Base-by-base conservation (phyloP, 2,797 vertebrate genomes). In the Remorina albescens region DNA sequence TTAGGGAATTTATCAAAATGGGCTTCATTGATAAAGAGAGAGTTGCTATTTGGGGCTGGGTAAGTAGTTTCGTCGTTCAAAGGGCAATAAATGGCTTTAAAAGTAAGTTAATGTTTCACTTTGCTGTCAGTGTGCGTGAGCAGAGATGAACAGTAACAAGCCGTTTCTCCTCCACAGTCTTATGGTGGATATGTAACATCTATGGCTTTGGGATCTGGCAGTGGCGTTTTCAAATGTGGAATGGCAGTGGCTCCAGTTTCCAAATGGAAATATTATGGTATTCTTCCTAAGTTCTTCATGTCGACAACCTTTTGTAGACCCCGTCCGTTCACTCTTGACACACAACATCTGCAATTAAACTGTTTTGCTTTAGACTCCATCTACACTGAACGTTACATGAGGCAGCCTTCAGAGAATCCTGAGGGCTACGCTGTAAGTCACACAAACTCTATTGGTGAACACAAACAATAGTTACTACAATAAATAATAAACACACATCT, bases 31-130 rank as follows among this genome's bases (percentile, higher is more conserved):
- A 99, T 83, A 90, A 95, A 82, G 21, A 92, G n/a, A 94, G 94
- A 87, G 88, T 99, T 67, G 97, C 98, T 69, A 97, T 99, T 82
- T 99, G 98, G 98, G 98, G 98, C 74, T 99, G 97, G 98, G 98
- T 99, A 89, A 96, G 98, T 95, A 37, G 1, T 42, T 61, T 50
- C 6, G 47, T 19, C 67, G 58, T 42, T 71, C 60, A 61, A 28
- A 54, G 54, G 16, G 25, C 68, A 53, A 56, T 44, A 53, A 62
- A 60, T 8, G 11, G 34, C 58, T 25, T 30, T 44, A 41, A 70
- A 54, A 30, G 37, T 1, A 12, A 65, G 71, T 83, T 78, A 81
- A 84, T 77, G 68, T 70, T 81, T 67, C 42, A 76, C 78, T 55
- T 16, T 23, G 19, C 47, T 65, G 67, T 70, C 21, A 63, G 28